Conservation (phyloP, 2,797 vertebrate genomes). For the Phylloscopus collybita region DNA sequence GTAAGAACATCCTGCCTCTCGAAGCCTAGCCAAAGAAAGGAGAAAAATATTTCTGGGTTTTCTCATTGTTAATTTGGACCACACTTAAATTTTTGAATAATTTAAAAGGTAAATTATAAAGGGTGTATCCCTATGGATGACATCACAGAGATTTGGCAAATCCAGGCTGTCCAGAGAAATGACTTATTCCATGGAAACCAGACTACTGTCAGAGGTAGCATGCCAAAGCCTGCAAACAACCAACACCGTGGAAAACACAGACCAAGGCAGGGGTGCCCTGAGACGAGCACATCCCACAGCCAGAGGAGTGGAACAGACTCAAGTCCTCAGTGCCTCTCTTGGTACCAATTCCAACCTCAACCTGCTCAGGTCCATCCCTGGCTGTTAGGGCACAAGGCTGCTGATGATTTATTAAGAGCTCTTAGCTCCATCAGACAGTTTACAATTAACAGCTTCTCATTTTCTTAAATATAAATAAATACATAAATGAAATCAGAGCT, state of each 20-base stretch:
- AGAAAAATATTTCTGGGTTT: background rate
- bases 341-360: background rate
- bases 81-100: background rate
- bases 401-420: slow-evolving; percentile 69
- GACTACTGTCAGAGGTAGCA: background rate
- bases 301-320: rapidly evolving
- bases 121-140: background rate
- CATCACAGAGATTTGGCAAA: background rate
- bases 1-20: background rate
- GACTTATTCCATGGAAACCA: background rate
- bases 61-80: background rate
- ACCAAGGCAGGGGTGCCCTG: background rate
- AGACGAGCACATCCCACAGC: background rate
- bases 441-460: slow-evolving; percentile 67
- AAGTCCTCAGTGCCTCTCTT: background rate
- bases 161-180: background rate
- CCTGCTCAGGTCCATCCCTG: background rate
- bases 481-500: slow-evolving; percentile 62
- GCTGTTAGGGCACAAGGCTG: background rate
- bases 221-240: background rate
- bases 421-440: slow-evolving; percentile 58
- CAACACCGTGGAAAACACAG: background rate
- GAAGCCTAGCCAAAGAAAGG: background rate
- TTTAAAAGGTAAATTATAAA: background rate
- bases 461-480: slow-evolving; percentile 69